Percentiles rank a stretch among this genome's conserved stretches.
phyloP scores from a whole-genome alignment of 2,113 vertebrate species.

The pig (Sus scrofa) region DNA sequence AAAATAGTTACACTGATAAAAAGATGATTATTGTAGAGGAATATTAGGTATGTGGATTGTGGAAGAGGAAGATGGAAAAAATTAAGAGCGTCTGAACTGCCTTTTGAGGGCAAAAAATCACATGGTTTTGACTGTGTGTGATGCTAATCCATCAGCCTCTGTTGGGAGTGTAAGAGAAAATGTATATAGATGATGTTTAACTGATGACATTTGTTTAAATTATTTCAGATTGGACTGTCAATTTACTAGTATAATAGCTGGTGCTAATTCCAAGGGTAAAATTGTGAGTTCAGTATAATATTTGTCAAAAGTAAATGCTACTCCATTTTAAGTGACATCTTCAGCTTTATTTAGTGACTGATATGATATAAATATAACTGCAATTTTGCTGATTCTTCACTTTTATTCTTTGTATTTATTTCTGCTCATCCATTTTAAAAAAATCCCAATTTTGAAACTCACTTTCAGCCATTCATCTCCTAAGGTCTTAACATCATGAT shows the following conservation, averaged over 20 bases:
- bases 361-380: neutral
- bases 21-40: neutral
- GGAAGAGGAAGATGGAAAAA: neutral
- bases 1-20: neutral
- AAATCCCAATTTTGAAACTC: neutral
- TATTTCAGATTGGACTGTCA: neutral
- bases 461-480: neutral
- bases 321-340: neutral
- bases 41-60: neutral
- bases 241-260: neutral
- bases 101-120: neutral
- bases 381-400: neutral
- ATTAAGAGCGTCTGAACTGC: neutral
- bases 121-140: neutral
- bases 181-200: neutral
- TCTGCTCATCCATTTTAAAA: neutral
- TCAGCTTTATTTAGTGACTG: constrained; percentile 22
- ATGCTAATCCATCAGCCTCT: neutral
- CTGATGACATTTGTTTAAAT: neutral
- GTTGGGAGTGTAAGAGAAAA: neutral
- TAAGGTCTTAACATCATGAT: neutral
- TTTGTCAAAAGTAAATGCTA: neutral
- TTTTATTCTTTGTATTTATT: neutral
- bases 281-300: neutral
- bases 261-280: neutral